Conservation (phyloP, 2,888 invertebrate genomes). For the Gastrophysa polygoni region DNA sequence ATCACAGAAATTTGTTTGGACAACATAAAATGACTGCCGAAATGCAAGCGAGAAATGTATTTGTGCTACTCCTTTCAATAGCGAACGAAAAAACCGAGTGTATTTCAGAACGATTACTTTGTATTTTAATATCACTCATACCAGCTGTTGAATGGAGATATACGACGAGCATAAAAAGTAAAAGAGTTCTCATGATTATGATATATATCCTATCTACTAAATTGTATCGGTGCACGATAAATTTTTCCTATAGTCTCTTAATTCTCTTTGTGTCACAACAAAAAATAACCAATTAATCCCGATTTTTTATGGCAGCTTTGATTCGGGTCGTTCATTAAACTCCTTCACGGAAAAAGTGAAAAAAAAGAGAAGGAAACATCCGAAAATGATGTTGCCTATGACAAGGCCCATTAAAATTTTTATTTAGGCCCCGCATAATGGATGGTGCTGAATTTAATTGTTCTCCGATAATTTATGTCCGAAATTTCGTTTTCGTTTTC, state of each 20-base stretch:
- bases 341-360: slow-evolving; percentile 19
- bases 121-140: too few species aligned
- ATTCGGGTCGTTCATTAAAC: slow-evolving; percentile 28
- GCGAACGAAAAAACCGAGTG: too few species aligned
- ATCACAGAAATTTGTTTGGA: too few species aligned
- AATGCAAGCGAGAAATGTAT: too few species aligned
- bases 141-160: background rate
- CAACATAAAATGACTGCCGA: too few species aligned
- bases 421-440: slow-evolving; percentile 35
- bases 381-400: slow-evolving; percentile 31
- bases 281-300: slow-evolving; percentile 29
- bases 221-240: slow-evolving; percentile 6
- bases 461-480: slow-evolving; percentile 35
- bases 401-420: slow-evolving; percentile 36
- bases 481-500: slow-evolving; percentile 16
- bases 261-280: slow-evolving; percentile 23
- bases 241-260: slow-evolving; percentile 18
- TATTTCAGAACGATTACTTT: too few species aligned
- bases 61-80: too few species aligned
- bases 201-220: too few species aligned
- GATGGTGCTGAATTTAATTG: slow-evolving; percentile 37
- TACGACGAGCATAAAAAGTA: background rate
- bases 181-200: slow-evolving; percentile 3
- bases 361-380: slow-evolving; percentile 13
- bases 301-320: slow-evolving; percentile 28